A percentile compares a stretch with the other conserved stretches of the same genome.
phyloP scores from a whole-genome alignment of 2,113 vertebrate species.

The Oryzias celebensis region DNA sequence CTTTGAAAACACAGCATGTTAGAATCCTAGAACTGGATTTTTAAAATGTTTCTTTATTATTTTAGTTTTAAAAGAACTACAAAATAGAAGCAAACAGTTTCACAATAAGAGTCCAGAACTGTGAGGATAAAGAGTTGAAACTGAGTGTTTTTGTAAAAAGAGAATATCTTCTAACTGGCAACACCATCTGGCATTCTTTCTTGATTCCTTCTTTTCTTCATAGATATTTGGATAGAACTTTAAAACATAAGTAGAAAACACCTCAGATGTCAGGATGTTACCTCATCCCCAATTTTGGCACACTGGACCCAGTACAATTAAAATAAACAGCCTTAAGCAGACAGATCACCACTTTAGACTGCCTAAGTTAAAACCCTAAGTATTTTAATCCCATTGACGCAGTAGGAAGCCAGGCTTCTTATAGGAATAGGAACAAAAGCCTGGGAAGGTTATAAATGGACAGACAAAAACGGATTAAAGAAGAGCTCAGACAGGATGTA shows the following conservation, averaged over 20 bases:
- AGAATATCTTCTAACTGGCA: no score
- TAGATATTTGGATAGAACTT: no score
- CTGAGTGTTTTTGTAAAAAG: no score
- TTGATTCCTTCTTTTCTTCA: no score
- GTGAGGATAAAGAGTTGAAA: no score
- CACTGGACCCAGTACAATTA: conserved; percentile 52
- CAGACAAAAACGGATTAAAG: conserved; percentile 11
- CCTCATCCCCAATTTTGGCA: conserved; percentile 1
- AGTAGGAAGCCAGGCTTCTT: conserved; percentile 28
- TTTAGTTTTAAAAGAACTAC: no score
- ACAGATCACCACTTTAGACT: conserved; percentile 37
- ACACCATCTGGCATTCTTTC: no score
- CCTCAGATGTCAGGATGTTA: conserved; percentile 2
- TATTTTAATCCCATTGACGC: conserved; percentile 68
- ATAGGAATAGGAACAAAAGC: conserved; percentile 39
- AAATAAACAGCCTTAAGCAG: conserved; percentile 23
- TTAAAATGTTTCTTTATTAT: no score
- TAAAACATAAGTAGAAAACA: not conserved
- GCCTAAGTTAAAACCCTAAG: not conserved
- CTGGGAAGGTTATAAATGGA: conserved; percentile 57
- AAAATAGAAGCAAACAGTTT: no score
- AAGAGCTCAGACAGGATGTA: conserved; percentile 21
- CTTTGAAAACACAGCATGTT: no score
- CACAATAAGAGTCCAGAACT: no score
- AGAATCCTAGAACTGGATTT: no score